Percentiles rank a stretch among this genome's conserved stretches.
Conservation (phyloP, 2,888 invertebrate genomes). For the Trachelus stipa region DNA sequence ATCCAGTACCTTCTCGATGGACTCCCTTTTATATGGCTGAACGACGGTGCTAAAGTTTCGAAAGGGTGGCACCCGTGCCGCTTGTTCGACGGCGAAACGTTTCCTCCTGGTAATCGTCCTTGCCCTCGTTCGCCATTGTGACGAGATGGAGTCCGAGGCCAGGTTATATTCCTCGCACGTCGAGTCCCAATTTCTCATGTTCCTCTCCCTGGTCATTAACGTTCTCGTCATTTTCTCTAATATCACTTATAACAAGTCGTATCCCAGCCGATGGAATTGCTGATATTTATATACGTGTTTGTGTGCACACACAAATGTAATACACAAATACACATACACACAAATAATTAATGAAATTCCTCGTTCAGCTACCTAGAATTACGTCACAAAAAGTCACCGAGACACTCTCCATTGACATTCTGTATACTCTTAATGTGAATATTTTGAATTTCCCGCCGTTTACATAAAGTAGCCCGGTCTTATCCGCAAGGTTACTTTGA, state of each 20-base stretch:
- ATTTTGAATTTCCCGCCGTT: not conserved
- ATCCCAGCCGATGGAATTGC: not conserved
- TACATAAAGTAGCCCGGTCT: not conserved
- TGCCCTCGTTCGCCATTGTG: slow-evolving; percentile 32
- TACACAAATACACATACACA: not conserved
- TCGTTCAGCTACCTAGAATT: not conserved
- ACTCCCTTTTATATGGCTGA: not conserved
- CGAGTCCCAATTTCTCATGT: not conserved
- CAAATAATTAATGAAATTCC: not conserved
- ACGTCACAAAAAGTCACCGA: not conserved
- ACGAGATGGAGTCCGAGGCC: slow-evolving; percentile 14
- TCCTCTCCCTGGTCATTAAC: not conserved
- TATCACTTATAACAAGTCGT: not conserved
- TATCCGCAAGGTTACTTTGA: not conserved
- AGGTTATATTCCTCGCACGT: slow-evolving; percentile 22
- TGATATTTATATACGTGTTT: not conserved
- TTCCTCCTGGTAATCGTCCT: slow-evolving; percentile 32
- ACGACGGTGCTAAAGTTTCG: not conserved
- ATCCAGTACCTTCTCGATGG: not conserved
- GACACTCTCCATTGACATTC: not conserved
- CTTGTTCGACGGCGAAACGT: not conserved
- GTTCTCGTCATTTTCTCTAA: not conserved
- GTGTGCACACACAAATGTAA: not conserved
- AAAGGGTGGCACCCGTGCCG: not conserved
- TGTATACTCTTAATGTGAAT: not conserved